These are phyloP conservation scores for Ellobium chinense DNA, from an alignment of 2,888 invertebrate genomes.

Conservation along the genomic window DNA sequence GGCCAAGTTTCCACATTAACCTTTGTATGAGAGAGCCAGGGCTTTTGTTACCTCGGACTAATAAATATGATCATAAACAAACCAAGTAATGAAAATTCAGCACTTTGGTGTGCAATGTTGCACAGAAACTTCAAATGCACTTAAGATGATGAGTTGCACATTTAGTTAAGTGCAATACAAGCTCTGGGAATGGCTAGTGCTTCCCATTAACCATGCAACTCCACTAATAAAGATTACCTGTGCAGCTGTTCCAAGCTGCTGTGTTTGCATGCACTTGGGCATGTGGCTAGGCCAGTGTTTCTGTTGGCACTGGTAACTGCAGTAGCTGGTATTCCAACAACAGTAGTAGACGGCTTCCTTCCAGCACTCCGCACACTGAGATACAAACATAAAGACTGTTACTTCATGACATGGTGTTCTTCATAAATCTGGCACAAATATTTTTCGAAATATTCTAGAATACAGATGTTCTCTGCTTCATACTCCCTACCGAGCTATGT, in stretches of 20 bases:
- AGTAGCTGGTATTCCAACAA: constrained; percentile 98
- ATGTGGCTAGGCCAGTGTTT: constrained; percentile 91
- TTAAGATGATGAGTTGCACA: too few relatives aligned
- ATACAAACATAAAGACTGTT: too few relatives aligned
- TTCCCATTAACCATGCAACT: too few relatives aligned
- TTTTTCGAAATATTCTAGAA: background rate
- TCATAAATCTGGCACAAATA: background rate
- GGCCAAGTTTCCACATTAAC: too few relatives aligned
- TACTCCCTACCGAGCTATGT: too few relatives aligned
- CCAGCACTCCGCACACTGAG: constrained; percentile 89
- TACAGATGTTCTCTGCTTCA: too few relatives aligned
- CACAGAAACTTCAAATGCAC: too few relatives aligned
- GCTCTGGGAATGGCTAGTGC: too few relatives aligned
- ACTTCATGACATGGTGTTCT: too few relatives aligned
- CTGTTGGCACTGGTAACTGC: constrained; percentile 92
- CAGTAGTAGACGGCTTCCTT: constrained; percentile 95
- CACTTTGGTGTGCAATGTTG: too few relatives aligned
- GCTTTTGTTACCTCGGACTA: background rate
- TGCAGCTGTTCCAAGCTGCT: constrained; percentile 22
- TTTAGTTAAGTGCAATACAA: too few relatives aligned
- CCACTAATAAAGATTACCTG: too few relatives aligned
- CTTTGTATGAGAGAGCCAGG: background rate
- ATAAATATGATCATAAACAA: background rate
- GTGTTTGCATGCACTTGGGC: constrained; percentile 81
- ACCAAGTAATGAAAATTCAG: background rate